These are phyloP conservation scores for Cebus imitator DNA, from an alignment of 2,113 vertebrate species.

Conservation along the genomic window DNA sequence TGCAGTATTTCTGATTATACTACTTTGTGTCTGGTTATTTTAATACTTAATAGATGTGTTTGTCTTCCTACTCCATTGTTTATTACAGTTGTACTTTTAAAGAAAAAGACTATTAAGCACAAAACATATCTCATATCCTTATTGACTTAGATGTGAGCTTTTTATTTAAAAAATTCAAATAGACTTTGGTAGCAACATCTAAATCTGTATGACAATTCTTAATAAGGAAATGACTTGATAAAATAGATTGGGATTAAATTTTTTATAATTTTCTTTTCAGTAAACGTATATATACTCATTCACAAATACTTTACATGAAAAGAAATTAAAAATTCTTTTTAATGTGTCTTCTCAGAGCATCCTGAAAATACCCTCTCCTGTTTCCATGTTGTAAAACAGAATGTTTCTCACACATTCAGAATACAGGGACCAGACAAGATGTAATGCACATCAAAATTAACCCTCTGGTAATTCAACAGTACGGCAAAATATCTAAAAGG, in stretches of 20 bases:
- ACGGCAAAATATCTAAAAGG: background rate
- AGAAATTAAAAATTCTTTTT: conserved; percentile 37
- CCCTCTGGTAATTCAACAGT: background rate
- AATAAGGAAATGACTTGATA: conserved; percentile 57
- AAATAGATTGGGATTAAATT: background rate
- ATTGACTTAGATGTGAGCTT: conserved; percentile 56
- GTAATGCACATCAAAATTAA: background rate
- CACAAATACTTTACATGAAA: conserved; percentile 13
- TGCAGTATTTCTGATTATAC: conserved; percentile 63
- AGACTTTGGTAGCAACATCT: conserved; percentile 23
- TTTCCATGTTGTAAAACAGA: background rate
- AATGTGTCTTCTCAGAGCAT: background rate
- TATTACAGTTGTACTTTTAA: conserved; percentile 52
- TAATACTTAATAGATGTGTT: conserved; percentile 35
- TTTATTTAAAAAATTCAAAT: conserved; percentile 60
- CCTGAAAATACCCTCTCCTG: background rate
- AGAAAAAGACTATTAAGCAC: conserved; percentile 36
- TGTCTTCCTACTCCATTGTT: conserved; percentile 36
- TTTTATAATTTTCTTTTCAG: conserved; percentile 46
- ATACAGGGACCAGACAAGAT: background rate
- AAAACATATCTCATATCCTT: conserved; percentile 49
- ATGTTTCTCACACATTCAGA: background rate
- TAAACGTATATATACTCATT: conserved; percentile 27
- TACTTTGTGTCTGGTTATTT: conserved; percentile 51
- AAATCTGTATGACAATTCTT: conserved; percentile 72